Evolutionary conservation across 2,113 vertebrate species (phyloP), one percentile per base, ranked within the genome.

Genomic region (Lepus americanus): DNA sequence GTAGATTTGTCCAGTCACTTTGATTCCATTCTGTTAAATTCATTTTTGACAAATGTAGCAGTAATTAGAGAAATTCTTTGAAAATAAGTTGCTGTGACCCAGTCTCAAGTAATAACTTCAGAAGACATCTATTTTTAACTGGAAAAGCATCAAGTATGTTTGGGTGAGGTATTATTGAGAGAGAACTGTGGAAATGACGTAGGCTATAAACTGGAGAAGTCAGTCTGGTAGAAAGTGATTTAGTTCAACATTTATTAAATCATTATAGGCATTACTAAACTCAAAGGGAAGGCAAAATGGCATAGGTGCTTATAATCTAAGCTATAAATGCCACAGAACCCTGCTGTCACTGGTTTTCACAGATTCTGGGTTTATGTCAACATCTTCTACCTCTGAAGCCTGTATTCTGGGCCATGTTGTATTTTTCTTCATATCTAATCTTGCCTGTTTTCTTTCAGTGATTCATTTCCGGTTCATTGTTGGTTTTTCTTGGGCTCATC

Each of bases 51-150:
- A 83, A 76, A 67, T 73, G 22, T 80, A 90, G 25, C 55, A 66
- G 9, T 39, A 64, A 33, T 85, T 59, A 67, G 53, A 85, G 76
- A 83, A 87, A 59, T 13, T 67, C 72, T 59, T 23, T 84, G 66
- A 73, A 97, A 89, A 23, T 80, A 87, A 84, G 27, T 94, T 91
- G 33, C 66, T 90, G 19, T 92, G 53, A 49, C 61, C 55, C 7
- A 55, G 7, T 89, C 51, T 95, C 49, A 87, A 44, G 53, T 91
- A 83, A 22, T 59, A 33, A 69, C 29, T 93, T 94, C n/a, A 72
- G 78, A 85, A 95, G 73, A 5, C 22, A 22, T 89, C 27, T 89
- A 9, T 76, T 86, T 94, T 91, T 92, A 82, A 10, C 14, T 77
- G n/a, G 16, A 44, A 93, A 67, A 67, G 7, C 16, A 72, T 83